phyloP scores from a whole-genome alignment of 2,888 invertebrate genomes.

The Pristionchus exspectatus region DNA sequence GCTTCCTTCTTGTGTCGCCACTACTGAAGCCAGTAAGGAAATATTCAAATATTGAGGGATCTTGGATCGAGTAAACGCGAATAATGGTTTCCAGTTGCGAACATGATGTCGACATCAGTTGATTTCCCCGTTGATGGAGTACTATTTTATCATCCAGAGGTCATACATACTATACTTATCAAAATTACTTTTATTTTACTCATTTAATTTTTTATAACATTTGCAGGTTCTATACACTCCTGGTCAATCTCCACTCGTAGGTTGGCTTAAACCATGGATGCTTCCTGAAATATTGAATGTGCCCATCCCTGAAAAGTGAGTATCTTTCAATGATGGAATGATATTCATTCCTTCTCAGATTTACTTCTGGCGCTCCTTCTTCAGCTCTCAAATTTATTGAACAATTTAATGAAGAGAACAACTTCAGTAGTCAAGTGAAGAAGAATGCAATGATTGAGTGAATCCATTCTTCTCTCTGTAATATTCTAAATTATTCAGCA shows the following conservation, averaged over 20 bases:
- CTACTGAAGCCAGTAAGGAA: not conserved
- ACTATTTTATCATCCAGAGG: conserved; percentile 91
- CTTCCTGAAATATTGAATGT: conserved; percentile 74
- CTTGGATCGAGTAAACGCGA: not conserved
- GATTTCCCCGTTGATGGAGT: conserved; percentile 87
- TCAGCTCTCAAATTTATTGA: conserved; percentile 68
- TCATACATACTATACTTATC: conserved; percentile 78
- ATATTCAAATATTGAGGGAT: not conserved
- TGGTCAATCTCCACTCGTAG: conserved; percentile 90
- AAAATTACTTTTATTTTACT: not conserved
- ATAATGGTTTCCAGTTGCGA: not conserved
- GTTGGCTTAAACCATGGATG: conserved; percentile 87
- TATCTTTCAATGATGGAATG: not conserved
- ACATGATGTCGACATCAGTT: conserved; percentile 51
- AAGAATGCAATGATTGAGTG: not conserved
- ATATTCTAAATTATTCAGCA: conserved; percentile 33
- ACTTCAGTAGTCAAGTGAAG: conserved; percentile 57
- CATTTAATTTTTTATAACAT: not conserved
- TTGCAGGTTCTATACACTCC: conserved; percentile 83
- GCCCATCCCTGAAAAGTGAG: conserved; percentile 57
- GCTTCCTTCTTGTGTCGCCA: conserved; percentile 42
- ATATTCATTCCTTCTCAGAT: conserved; percentile 15
- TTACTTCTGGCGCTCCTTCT: conserved; percentile 46
- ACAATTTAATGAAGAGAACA: conserved; percentile 68
- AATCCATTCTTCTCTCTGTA: not conserved